A percentile compares a stretch with the other conserved stretches of the same genome.
These are phyloP conservation scores for Istiophorus platypterus DNA, from an alignment of 2,113 vertebrate genomes.

Conservation along the genomic window DNA sequence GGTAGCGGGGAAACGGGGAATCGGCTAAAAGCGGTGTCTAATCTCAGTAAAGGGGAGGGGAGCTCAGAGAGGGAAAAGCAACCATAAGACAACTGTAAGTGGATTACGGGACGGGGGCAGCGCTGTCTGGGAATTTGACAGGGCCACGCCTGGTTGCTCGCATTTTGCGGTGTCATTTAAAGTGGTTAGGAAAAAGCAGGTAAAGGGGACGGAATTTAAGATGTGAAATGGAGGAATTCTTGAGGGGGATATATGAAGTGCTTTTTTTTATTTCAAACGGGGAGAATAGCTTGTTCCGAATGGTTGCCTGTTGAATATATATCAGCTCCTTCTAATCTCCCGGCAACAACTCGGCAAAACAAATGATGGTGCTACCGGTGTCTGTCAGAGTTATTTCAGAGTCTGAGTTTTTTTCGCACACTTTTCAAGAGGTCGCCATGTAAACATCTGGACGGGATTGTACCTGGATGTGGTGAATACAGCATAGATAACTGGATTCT, in stretches of 20 bases:
- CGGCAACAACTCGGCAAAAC: conserved; percentile 67
- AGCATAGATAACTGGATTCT: conserved; percentile 96
- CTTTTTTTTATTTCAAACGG: conserved; percentile 42
- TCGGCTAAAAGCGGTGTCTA: conserved; percentile 70
- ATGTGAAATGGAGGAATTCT: conserved; percentile 28
- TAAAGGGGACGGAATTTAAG: conserved; percentile 35
- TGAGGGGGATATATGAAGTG: conserved; percentile 48
- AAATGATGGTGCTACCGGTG: conserved; percentile 40
- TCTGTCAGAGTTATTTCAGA: conserved; percentile 28
- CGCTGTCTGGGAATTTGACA: conserved; percentile 65
- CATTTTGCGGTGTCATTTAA: conserved; percentile 47
- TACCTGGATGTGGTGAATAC: conserved; percentile 99
- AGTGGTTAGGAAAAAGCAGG: conserved; percentile 56
- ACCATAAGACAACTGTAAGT: conserved; percentile 75
- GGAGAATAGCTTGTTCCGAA: conserved; percentile 52
- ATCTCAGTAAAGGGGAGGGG: conserved; percentile 39
- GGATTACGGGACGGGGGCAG: conserved; percentile 70
- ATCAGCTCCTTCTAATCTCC: conserved; percentile 57
- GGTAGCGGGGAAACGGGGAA: conserved; percentile 62
- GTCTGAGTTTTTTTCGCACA: conserved; percentile 6
- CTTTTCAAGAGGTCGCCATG: background rate
- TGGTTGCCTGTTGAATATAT: conserved; percentile 10
- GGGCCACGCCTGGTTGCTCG: conserved; percentile 36
- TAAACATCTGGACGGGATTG: background rate
- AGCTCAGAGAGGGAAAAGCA: conserved; percentile 39